Conservation (phyloP, 92 coral and sea anemone species). For the Parazoanthus darwini region DNA sequence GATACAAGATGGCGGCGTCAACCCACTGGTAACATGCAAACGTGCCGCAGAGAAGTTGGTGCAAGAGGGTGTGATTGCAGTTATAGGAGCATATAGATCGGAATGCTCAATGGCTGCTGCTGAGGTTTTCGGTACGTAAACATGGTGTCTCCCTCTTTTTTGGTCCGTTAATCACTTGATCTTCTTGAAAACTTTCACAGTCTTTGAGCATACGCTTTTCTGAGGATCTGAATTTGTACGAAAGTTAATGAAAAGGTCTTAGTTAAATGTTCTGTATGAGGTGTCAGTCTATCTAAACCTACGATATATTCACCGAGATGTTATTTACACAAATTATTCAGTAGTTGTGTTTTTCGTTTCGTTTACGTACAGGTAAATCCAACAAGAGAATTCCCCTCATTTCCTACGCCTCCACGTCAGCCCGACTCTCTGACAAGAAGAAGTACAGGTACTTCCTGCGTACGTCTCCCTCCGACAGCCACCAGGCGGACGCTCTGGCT, state of each 20-base stretch:
- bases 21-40: slow-evolving; percentile 76
- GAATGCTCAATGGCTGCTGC: slow-evolving; percentile 91
- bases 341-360: background rate
- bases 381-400: slow-evolving; percentile 86
- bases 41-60: slow-evolving; percentile 84
- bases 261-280: background rate
- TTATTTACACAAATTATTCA: background rate
- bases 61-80: slow-evolving; percentile 91
- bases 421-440: slow-evolving; percentile 90
- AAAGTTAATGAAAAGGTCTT: too few relatives aligned
- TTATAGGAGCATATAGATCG: slow-evolving; percentile 93
- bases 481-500: slow-evolving; percentile 88
- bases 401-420: slow-evolving; percentile 95
- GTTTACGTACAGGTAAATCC: slow-evolving; percentile 61
- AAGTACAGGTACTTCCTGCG: slow-evolving; percentile 90
- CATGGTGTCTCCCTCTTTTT: background rate
- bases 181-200: background rate
- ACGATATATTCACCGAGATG: background rate
- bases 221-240: too few relatives aligned
- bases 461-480: slow-evolving; percentile 86
- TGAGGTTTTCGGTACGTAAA: slow-evolving; percentile 75
- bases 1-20: slow-evolving; percentile 81
- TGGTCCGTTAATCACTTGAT: background rate
- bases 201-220: background rate
- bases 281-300: background rate